phyloP scores from a whole-genome alignment of 1,140 invertebrate species.

The Fopius arisanus region DNA sequence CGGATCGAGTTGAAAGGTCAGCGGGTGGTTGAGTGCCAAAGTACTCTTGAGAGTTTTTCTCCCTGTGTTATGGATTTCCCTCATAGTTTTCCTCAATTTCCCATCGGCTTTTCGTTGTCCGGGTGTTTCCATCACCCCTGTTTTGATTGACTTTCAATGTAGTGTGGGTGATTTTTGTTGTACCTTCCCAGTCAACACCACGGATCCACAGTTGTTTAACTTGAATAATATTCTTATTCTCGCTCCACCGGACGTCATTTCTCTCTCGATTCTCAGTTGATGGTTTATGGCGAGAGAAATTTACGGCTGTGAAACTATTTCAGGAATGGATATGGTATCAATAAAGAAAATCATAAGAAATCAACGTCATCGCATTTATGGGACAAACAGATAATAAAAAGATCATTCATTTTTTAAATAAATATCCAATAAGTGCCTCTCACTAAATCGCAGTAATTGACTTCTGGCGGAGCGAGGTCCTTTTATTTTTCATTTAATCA shows the following conservation, averaged over 20 bases:
- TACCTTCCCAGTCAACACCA: not conserved
- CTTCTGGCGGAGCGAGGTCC: too few species aligned
- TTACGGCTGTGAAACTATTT: too few species aligned
- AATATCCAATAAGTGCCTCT: too few species aligned
- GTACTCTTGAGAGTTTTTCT: constrained; percentile 45
- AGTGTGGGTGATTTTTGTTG: not conserved
- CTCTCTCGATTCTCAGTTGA: too few species aligned
- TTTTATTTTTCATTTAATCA: too few species aligned
- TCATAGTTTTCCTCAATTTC: constrained; percentile 36
- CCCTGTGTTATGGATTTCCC: constrained; percentile 33
- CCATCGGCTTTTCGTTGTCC: not conserved
- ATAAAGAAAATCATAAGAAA: too few species aligned
- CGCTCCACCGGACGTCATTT: not conserved
- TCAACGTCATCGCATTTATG: not conserved
- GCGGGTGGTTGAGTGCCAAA: constrained; percentile 52
- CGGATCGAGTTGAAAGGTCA: constrained; percentile 24
- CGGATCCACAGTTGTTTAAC: constrained; percentile 3
- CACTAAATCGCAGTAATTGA: too few species aligned
- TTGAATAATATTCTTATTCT: not conserved
- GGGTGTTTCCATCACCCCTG: not conserved
- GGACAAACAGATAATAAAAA: not conserved
- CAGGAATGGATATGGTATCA: too few species aligned
- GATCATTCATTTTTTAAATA: too few species aligned
- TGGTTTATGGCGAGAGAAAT: too few species aligned
- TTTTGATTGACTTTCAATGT: constrained; percentile 51